These are phyloP conservation scores for Drosophila takahashii DNA, from an alignment of 1,140 invertebrate species.

Conservation along the genomic window DNA sequence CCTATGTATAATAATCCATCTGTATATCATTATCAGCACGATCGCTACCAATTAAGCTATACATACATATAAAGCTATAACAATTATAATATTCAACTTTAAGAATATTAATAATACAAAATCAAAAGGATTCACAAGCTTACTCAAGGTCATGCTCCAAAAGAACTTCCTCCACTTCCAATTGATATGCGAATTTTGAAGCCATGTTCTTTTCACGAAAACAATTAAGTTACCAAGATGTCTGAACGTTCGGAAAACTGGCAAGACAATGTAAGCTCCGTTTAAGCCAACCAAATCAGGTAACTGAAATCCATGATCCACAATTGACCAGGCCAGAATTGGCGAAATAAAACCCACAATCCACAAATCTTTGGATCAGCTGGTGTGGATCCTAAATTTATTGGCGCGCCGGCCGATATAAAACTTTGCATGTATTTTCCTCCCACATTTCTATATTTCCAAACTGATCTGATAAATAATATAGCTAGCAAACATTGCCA, in stretches of 20 bases:
- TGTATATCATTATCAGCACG: background rate
- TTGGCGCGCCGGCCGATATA: constrained; percentile 6
- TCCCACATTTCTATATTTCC: background rate
- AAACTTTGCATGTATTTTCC: background rate
- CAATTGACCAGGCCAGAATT: background rate
- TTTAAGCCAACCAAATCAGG: constrained; percentile 3
- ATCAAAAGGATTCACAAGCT: constrained; percentile 9
- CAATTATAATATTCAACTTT: background rate
- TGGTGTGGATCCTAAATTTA: constrained; percentile 9
- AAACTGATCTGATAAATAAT: background rate
- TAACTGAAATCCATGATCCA: constrained; percentile 4
- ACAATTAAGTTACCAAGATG: background rate
- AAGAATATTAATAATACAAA: too few species aligned
- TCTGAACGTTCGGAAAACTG: constrained; percentile 16
- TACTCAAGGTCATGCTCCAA: constrained; percentile 42
- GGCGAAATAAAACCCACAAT: background rate
- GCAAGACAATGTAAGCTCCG: constrained; percentile 10
- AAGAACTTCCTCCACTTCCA: constrained; percentile 49
- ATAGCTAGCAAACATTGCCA: background rate
- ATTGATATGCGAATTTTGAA: constrained; percentile 71
- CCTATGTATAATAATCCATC: background rate
- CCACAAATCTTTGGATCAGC: constrained; percentile 10
- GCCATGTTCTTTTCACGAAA: constrained; percentile 41
- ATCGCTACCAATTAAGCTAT: background rate
- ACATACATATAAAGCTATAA: background rate